Evolutionary conservation across 2,888 invertebrate genomes (phyloP).

Genomic region (Agriopis aurantiaria): DNA sequence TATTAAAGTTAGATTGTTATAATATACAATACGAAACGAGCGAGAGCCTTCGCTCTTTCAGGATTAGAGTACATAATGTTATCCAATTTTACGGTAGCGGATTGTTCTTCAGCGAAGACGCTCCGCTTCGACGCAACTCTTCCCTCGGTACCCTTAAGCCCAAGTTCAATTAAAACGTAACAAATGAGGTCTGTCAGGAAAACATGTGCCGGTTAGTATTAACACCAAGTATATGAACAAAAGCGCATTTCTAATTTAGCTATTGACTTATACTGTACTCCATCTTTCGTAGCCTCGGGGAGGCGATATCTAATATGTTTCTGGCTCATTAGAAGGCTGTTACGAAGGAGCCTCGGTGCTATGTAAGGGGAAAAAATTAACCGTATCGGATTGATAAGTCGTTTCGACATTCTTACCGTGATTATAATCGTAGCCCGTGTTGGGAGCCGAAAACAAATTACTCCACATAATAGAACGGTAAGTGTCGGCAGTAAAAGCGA

Average conservation of each 20-base stretch:
- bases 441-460: constrained; percentile 76
- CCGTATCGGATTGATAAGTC: constrained; percentile 72
- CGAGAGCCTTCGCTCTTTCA: constrained; percentile 28
- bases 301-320: constrained; percentile 35
- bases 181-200: constrained; percentile 54
- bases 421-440: constrained; percentile 66
- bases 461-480: constrained; percentile 58
- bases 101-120: constrained; percentile 46
- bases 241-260: constrained; percentile 37
- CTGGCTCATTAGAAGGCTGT: constrained; percentile 37
- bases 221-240: constrained; percentile 32
- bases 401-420: constrained; percentile 69
- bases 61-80: constrained; percentile 40
- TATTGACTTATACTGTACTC: constrained; percentile 30
- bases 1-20: constrained; percentile 39
- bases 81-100: constrained; percentile 55
- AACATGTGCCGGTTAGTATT: constrained; percentile 46
- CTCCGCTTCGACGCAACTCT: constrained; percentile 50
- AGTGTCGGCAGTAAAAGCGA: constrained; percentile 51
- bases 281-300: constrained; percentile 36
- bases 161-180: constrained; percentile 57
- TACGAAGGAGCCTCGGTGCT: constrained; percentile 33
- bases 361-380: constrained; percentile 53
- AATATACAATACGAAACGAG: constrained; percentile 34
- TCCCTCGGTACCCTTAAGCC: constrained; percentile 53